Percentiles rank a stretch among this genome's conserved stretches.
Evolutionary conservation across 2,888 invertebrate genomes (phyloP).

Genomic region (Agonum fuliginosum): DNA sequence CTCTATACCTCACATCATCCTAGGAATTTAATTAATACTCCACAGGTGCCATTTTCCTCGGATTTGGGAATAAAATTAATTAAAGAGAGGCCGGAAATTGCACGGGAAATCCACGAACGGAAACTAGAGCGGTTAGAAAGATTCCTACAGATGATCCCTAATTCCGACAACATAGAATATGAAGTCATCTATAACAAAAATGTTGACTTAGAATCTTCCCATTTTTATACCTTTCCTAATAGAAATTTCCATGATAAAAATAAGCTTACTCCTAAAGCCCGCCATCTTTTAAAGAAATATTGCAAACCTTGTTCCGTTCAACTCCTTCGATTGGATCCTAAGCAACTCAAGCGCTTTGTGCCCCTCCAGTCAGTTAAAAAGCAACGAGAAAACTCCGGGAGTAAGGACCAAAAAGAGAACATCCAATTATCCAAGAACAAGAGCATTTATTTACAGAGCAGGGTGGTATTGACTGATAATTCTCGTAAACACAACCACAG

Average conservation of each 20-base stretch:
- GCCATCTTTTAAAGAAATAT: constrained; percentile 35
- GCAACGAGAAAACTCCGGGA: not conserved
- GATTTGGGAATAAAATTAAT: constrained; percentile 66
- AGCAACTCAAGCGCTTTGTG: not conserved
- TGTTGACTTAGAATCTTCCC: constrained; percentile 46
- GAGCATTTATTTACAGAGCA: not conserved
- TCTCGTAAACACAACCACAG: no score
- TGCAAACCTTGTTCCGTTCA: constrained; percentile 53
- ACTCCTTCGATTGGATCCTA: constrained; percentile 8
- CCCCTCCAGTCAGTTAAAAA: not conserved
- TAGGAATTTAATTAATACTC: constrained; percentile 61
- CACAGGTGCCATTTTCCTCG: constrained; percentile 68
- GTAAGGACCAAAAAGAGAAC: constrained; percentile 42
- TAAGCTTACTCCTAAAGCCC: constrained; percentile 43
- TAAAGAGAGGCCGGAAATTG: constrained; percentile 64
- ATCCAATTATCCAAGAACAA: constrained; percentile 19
- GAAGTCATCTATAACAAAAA: constrained; percentile 57
- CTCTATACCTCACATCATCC: constrained; percentile 27
- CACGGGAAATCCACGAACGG: constrained; percentile 64
- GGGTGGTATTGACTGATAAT: constrained; percentile 41
- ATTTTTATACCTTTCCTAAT: constrained; percentile 46
- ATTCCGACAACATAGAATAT: constrained; percentile 59
- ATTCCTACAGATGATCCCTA: constrained; percentile 61
- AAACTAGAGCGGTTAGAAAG: constrained; percentile 67
- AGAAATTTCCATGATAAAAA: constrained; percentile 32